phyloP scores from a whole-genome alignment of 2,113 vertebrate genomes.

The Sorex fumeus region DNA sequence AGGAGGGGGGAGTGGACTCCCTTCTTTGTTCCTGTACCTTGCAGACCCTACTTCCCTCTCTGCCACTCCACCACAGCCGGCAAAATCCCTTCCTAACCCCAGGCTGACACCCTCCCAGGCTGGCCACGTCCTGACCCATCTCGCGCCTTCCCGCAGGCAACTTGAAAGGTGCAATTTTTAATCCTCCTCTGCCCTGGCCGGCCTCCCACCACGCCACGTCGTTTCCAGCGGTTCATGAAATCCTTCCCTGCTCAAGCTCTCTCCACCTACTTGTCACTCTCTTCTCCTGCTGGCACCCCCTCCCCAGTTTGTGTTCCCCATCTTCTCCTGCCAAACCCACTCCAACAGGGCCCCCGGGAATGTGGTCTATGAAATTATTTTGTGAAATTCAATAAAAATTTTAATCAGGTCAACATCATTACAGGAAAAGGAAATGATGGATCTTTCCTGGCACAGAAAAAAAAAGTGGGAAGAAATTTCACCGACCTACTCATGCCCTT shows the following conservation, averaged over 20 bases:
- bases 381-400: slow-evolving; percentile 90
- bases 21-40: not conserved
- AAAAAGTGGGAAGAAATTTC: slow-evolving; percentile 41
- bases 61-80: not conserved
- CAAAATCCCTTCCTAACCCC: not conserved
- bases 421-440: slow-evolving; percentile 84
- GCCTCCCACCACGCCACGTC: not conserved
- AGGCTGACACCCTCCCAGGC: not conserved
- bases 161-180: slow-evolving; percentile 42
- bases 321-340: not conserved
- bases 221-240: slow-evolving; percentile 73
- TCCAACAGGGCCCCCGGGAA: slow-evolving; percentile 82
- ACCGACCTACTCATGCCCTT: not conserved
- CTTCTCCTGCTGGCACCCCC: not conserved
- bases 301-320: not conserved
- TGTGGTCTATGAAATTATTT: slow-evolving; percentile 87
- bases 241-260: slow-evolving; percentile 77
- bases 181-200: slow-evolving; percentile 77
- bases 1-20: too few relatives aligned
- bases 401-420: slow-evolving; percentile 89
- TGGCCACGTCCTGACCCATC: not conserved
- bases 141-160: not conserved
- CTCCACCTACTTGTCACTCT: slow-evolving; percentile 73
- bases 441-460: slow-evolving; percentile 73
- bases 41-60: not conserved